Evolutionary conservation across 1,140 invertebrate genomes (phyloP), one percentile per base, ranked within the genome.

Genomic region (Pogonus chalceus): DNA sequence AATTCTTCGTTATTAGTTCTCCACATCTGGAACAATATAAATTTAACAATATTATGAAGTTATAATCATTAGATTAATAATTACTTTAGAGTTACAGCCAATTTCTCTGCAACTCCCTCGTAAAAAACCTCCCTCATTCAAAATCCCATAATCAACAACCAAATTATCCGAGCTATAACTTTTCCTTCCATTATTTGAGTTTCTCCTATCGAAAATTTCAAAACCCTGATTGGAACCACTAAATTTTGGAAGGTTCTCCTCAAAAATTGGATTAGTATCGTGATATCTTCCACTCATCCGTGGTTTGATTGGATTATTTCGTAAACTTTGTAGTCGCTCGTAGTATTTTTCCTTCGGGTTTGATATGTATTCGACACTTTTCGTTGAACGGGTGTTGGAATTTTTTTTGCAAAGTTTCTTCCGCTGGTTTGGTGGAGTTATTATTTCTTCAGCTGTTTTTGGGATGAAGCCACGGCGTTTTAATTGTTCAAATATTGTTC

Each of bases 121-220:
- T n/a, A n/a, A n/a, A n/a, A n/a, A n/a, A n/a, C n/a, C n/a, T n/a
- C n/a, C n/a, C n/a, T n/a, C n/a, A n/a, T n/a, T n/a, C n/a, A n/a
- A n/a, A n/a, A n/a, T n/a, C n/a, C n/a, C 84, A 63, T 86, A 87
- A 69, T 87, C 84, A 12, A 84, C 65, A 1, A 81, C 81, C 7
- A 86, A 68, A 62, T 83, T 85, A 51, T 51, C 49, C 21, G 49
- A 51, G 31, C 49, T 51, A 20, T 31, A 51, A 51, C 49, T 51
- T 23, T 20, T 24, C 21, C 21, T 49, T 9, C 7, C 9, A 18
- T 46, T 20, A 2, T 46, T 46, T 46, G 20, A 2, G 2, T 9
- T 20, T 9, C n/a, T n/a, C n/a, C n/a, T n/a, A n/a, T n/a, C n/a
- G n/a, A n/a, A n/a, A n/a, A n/a, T n/a, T n/a, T n/a, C n/a, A n/a